Evolutionary conservation across 2,797 vertebrate species (phyloP).

Genomic region (Aphelocoma californica): DNA sequence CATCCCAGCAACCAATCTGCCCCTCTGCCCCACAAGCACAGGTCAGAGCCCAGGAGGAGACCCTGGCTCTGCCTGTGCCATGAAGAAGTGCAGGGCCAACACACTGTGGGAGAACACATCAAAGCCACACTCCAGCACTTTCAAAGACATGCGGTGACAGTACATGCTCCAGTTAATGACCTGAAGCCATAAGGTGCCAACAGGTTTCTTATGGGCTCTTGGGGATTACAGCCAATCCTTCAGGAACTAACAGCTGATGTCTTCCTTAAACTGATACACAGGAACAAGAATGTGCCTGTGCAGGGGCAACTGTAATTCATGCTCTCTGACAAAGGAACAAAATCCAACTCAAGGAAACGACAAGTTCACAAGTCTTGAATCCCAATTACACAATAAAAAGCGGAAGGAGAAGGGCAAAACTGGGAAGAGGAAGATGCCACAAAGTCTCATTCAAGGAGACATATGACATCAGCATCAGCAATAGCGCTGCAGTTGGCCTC

Average conservation of each 20-base stretch:
- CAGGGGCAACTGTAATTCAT: not conserved
- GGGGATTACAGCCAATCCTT: not conserved
- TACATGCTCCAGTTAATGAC: not conserved
- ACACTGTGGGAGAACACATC: accelerated
- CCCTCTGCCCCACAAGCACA: not conserved
- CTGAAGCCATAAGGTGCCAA: not conserved
- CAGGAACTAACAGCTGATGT: not conserved
- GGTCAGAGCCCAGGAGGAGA: not conserved
- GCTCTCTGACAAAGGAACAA: not conserved
- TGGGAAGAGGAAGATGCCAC: not conserved
- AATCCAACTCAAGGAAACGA: not conserved
- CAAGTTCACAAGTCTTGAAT: not conserved
- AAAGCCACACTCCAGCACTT: not conserved
- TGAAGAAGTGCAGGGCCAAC: not conserved
- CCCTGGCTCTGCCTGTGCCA: not conserved
- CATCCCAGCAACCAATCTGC: not conserved
- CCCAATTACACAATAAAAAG: not conserved
- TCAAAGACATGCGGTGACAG: not conserved
- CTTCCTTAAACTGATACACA: not conserved
- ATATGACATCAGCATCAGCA: not conserved
- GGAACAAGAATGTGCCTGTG: not conserved
- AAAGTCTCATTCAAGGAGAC: not conserved
- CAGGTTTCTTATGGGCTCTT: not conserved
- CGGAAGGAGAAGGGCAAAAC: not conserved
- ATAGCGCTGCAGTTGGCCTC: not conserved